A percentile compares a stretch with the other conserved stretches of the same genome.
These are phyloP conservation scores for Egretta garzetta DNA, from an alignment of 2,113 vertebrate genomes.

Conservation along the genomic window DNA sequence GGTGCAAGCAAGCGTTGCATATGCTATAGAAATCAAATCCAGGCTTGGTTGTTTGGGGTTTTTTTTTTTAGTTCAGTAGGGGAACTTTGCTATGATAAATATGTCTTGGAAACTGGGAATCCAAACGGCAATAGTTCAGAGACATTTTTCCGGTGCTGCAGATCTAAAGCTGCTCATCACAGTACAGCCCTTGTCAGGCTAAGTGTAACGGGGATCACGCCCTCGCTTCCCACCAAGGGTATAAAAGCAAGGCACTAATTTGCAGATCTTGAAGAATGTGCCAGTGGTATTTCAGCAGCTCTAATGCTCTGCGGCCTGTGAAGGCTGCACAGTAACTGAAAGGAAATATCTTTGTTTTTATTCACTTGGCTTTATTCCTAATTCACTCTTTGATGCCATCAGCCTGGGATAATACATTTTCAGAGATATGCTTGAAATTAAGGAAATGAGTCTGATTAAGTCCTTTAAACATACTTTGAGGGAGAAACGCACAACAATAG, in stretches of 20 bases:
- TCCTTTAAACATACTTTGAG: slow-evolving; percentile 35
- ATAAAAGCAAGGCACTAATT: neutral
- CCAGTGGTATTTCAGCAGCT: slow-evolving; percentile 22
- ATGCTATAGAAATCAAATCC: neutral
- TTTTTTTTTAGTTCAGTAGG: neutral
- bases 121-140: slow-evolving; percentile 1
- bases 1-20: neutral
- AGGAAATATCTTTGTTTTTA: slow-evolving; percentile 67
- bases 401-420: slow-evolving; percentile 57
- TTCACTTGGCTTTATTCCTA: slow-evolving; percentile 65
- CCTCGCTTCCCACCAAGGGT: neutral
- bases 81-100: neutral
- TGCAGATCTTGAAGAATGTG: slow-evolving; percentile 29
- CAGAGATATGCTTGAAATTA: slow-evolving; percentile 54
- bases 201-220: neutral
- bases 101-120: neutral
- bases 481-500: slow-evolving; percentile 49
- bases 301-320: slow-evolving; percentile 46
- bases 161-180: neutral
- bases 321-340: slow-evolving; percentile 43
- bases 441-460: slow-evolving; percentile 63
- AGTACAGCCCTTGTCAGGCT: neutral
- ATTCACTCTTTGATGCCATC: slow-evolving; percentile 68
- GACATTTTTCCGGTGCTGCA: neutral
- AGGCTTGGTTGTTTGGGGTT: neutral